Conservation (phyloP, 2,797 vertebrate genomes). For the Enteromius trimaculatus region DNA sequence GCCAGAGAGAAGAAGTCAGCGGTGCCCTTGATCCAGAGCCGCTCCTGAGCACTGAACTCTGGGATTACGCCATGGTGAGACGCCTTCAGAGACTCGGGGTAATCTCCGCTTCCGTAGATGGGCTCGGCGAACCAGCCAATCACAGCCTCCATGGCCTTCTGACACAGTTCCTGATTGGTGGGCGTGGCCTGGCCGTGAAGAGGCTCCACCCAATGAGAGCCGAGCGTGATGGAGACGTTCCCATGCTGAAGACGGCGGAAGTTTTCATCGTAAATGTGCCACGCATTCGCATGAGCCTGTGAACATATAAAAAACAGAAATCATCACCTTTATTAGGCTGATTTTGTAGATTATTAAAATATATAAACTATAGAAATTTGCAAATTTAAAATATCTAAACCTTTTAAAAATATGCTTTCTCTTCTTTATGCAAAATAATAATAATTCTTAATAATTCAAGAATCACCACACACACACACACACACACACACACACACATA, state of each 20-base stretch:
- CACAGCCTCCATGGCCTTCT: slow-evolving; percentile 86
- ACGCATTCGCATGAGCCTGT: slow-evolving; percentile 92
- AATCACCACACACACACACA: no score
- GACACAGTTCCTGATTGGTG: slow-evolving; percentile 80
- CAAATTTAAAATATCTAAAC: no score
- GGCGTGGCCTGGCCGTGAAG: slow-evolving; percentile 69
- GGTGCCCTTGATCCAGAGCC: slow-evolving; percentile 80
- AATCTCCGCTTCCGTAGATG: slow-evolving; percentile 89
- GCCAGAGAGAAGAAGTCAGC: slow-evolving; percentile 96
- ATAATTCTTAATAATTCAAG: no score
- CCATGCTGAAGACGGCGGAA: slow-evolving; percentile 87
- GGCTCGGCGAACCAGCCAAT: slow-evolving; percentile 95
- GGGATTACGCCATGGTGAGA: slow-evolving; percentile 76
- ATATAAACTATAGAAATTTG: no score
- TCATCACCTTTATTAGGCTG: not conserved
- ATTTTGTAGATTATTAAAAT: no score
- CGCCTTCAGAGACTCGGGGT: slow-evolving; percentile 83
- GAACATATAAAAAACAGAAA: slow-evolving; percentile 59
- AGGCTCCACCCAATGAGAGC: slow-evolving; percentile 94
- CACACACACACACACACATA: no score
- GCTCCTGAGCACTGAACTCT: slow-evolving; percentile 82
- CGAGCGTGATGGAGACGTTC: slow-evolving; percentile 88
- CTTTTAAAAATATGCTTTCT: not conserved
- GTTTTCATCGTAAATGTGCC: slow-evolving; percentile 85
- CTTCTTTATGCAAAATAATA: not conserved